phyloP scores from a whole-genome alignment of 2,113 vertebrate species.

The Loxodonta africana region DNA sequence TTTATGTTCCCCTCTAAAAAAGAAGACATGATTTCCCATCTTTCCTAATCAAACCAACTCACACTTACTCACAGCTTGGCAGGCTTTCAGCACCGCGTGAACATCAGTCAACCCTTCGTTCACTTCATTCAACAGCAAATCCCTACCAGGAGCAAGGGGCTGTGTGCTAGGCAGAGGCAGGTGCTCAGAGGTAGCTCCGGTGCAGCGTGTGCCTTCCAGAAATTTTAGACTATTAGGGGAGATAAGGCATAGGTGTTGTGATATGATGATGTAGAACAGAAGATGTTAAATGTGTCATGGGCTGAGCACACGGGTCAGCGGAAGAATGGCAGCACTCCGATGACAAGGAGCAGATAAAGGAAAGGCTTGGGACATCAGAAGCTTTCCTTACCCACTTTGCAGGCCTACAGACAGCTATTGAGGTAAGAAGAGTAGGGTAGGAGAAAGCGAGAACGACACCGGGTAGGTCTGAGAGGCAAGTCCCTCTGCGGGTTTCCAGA shows the following conservation, averaged over 20 bases:
- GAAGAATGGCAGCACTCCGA: too few relatives aligned
- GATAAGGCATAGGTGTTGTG: not conserved
- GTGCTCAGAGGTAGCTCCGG: not conserved
- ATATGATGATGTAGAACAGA: not conserved
- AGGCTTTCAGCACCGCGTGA: not conserved
- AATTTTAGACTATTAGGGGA: not conserved
- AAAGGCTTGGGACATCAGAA: too few relatives aligned
- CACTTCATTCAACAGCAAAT: not conserved
- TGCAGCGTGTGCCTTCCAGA: not conserved
- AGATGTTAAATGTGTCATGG: too few relatives aligned
- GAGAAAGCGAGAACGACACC: too few relatives aligned
- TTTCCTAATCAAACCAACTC: constrained; percentile 52
- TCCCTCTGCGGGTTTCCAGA: too few relatives aligned
- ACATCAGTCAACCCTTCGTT: constrained; percentile 20
- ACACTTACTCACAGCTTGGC: constrained; percentile 54
- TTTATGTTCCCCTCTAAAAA: not conserved
- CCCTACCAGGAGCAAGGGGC: not conserved
- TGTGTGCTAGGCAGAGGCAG: not conserved
- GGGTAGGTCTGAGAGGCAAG: too few relatives aligned
- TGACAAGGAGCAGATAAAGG: too few relatives aligned
- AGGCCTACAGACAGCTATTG: too few relatives aligned
- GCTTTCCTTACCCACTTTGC: too few relatives aligned
- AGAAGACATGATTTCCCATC: constrained; percentile 58
- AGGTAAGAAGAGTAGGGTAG: too few relatives aligned
- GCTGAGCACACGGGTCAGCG: too few relatives aligned